Conservation (phyloP, 2,888 invertebrate species). For the Lacanobia oleracea region DNA sequence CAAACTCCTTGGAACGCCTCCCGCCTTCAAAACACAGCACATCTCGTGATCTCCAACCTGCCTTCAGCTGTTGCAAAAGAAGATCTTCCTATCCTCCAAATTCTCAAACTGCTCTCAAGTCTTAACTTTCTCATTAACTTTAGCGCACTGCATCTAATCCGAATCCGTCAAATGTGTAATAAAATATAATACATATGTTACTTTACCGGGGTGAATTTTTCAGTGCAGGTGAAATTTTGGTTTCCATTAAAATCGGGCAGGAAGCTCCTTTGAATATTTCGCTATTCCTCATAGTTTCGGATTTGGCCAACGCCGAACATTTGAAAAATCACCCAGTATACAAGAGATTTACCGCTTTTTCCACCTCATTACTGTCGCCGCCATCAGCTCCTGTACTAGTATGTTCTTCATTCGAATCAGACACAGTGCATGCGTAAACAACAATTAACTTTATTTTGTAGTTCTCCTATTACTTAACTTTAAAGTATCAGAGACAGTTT, state of each 20-base stretch:
- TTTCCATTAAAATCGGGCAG: no score
- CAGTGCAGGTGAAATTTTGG: no score
- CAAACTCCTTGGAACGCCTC: background rate
- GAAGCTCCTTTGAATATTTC: no score
- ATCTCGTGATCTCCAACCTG: background rate
- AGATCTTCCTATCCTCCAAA: background rate
- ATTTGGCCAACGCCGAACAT: no score
- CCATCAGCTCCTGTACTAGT: background rate
- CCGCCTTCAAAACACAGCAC: background rate
- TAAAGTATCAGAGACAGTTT: background rate
- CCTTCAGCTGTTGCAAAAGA: no score
- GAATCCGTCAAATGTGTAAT: background rate
- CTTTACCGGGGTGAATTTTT: no score
- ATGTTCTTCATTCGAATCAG: background rate
- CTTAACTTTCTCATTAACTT: background rate
- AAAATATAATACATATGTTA: no score
- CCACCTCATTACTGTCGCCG: no score
- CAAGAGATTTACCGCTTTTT: no score
- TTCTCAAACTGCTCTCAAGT: slow-evolving; percentile 2
- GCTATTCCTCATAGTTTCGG: no score
- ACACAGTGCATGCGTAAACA: background rate
- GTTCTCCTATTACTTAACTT: background rate
- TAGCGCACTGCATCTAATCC: background rate
- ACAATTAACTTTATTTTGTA: background rate
- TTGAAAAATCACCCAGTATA: no score